Conservation (phyloP, 2,797 vertebrate species). For the Bryconaethiops microstoma region DNA sequence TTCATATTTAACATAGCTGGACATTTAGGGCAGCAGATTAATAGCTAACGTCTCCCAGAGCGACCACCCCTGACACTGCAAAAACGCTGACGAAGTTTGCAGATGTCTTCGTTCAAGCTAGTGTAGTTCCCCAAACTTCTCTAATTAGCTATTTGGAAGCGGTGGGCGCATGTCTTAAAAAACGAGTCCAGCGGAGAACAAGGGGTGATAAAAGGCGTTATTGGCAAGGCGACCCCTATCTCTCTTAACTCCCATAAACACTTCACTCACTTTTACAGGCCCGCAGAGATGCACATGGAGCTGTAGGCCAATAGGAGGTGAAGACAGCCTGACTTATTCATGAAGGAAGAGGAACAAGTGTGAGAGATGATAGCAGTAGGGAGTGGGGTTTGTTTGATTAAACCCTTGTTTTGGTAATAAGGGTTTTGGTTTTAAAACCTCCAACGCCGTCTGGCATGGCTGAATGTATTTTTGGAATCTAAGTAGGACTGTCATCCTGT, state of each 20-base stretch:
- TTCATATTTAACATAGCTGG: constrained; percentile 41
- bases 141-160: constrained; percentile 79
- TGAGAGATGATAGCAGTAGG: constrained; percentile 64
- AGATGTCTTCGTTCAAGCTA: constrained; percentile 58
- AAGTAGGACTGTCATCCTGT: neutral
- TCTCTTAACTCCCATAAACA: constrained; percentile 81
- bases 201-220: constrained; percentile 75
- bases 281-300: constrained; percentile 62
- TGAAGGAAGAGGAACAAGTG: constrained; percentile 66
- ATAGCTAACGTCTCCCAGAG: constrained; percentile 19
- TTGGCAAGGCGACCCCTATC: constrained; percentile 73
- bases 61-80: neutral
- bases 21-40: constrained; percentile 40
- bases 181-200: constrained; percentile 60
- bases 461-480: neutral
- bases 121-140: constrained; percentile 66
- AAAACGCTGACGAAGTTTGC: constrained; percentile 17
- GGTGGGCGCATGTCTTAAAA: constrained; percentile 69
- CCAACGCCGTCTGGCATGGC: neutral
- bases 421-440: constrained; percentile 32
- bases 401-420: constrained; percentile 36
- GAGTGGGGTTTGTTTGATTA: constrained; percentile 54
- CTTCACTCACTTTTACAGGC: constrained; percentile 75
- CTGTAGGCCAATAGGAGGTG: constrained; percentile 67
- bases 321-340: constrained; percentile 76